Percentiles rank a stretch among this genome's conserved stretches.
Evolutionary conservation across 2,113 vertebrate genomes (phyloP).

Genomic region (Chionodraco myersi): DNA sequence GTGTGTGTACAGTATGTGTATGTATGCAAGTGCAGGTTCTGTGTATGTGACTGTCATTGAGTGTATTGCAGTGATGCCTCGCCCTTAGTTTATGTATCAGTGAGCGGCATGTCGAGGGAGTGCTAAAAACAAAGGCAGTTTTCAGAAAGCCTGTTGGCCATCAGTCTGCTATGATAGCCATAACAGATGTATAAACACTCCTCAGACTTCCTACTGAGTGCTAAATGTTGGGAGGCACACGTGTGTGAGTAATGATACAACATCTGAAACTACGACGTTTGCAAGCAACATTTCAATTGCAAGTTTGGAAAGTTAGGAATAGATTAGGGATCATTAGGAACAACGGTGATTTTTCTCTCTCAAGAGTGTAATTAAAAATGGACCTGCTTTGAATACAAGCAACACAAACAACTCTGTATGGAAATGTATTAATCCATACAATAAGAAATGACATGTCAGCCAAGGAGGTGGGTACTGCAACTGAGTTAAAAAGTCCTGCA

Average conservation of each 20-base stretch:
- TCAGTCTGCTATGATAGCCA: conserved; percentile 50
- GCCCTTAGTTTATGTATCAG: conserved; percentile 47
- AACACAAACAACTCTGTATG: conserved; percentile 18
- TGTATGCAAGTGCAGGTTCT: not conserved
- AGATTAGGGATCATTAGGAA: conserved; percentile 23
- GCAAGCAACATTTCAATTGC: conserved; percentile 25
- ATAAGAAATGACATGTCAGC: conserved; percentile 31
- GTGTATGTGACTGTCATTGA: conserved; percentile 4
- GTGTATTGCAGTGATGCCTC: conserved; percentile 25
- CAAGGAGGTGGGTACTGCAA: conserved; percentile 2
- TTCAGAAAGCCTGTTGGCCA: conserved; percentile 47
- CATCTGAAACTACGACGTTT: conserved; percentile 36
- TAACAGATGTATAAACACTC: conserved; percentile 69
- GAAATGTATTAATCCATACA: conserved; percentile 21
- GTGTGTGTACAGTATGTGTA: not conserved
- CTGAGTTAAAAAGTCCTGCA: conserved; percentile 14
- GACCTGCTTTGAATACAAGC: conserved; percentile 35
- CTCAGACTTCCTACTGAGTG: conserved; percentile 54
- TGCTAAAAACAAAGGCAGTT: conserved; percentile 58
- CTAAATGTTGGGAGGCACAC: conserved; percentile 48
- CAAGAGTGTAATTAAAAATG: conserved; percentile 25
- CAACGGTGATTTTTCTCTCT: conserved; percentile 30
- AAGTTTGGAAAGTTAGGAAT: conserved; percentile 14
- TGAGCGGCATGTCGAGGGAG: conserved; percentile 42
- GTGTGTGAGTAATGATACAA: conserved; percentile 33